A percentile compares a stretch with the other conserved stretches of the same genome.
phyloP scores from a whole-genome alignment of 2,797 vertebrate species.

The Gouania willdenowi region DNA sequence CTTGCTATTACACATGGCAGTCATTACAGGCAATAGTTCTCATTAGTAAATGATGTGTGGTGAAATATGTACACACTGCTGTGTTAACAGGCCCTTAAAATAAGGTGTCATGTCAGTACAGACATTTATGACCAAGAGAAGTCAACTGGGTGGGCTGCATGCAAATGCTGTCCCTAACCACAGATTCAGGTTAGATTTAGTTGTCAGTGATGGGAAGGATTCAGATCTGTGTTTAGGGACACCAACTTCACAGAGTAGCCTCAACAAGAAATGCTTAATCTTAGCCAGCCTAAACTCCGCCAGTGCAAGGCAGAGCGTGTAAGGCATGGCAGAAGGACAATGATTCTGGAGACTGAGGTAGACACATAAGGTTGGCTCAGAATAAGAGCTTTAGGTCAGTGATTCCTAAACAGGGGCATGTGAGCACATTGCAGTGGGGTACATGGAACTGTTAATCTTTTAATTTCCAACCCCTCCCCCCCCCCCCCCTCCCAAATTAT shows the following conservation, averaged over 20 bases:
- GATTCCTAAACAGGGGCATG: too few relatives aligned
- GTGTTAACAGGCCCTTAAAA: conserved; percentile 73
- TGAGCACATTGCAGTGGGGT: too few relatives aligned
- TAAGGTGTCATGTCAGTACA: conserved; percentile 64
- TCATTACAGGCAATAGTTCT: conserved; percentile 36
- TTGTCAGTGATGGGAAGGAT: conserved; percentile 15
- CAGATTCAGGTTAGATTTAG: conserved; percentile 51
- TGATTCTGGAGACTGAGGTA: conserved; percentile 85
- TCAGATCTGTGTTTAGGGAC: conserved; percentile 55
- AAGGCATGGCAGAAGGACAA: conserved; percentile 45
- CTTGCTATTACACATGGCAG: conserved; percentile 39
- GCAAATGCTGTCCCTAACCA: conserved; percentile 51
- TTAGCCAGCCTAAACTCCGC: conserved; percentile 56
- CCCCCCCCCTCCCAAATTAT: too few relatives aligned
- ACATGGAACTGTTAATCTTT: too few relatives aligned
- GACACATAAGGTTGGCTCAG: conserved; percentile 78
- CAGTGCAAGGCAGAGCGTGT: conserved; percentile 50
- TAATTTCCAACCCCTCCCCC: too few relatives aligned
- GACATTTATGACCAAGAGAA: conserved; percentile 64
- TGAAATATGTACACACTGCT: conserved; percentile 40
- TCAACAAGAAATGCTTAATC: conserved; percentile 52
- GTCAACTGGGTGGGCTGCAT: conserved; percentile 61
- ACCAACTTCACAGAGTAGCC: conserved; percentile 39
- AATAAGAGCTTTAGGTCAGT: conserved; percentile 67
- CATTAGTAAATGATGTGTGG: conserved; percentile 49